These are phyloP conservation scores for Anneissia japonica DNA, from an alignment of 35 echinoderm and acorn worm species.

Conservation along the genomic window DNA sequence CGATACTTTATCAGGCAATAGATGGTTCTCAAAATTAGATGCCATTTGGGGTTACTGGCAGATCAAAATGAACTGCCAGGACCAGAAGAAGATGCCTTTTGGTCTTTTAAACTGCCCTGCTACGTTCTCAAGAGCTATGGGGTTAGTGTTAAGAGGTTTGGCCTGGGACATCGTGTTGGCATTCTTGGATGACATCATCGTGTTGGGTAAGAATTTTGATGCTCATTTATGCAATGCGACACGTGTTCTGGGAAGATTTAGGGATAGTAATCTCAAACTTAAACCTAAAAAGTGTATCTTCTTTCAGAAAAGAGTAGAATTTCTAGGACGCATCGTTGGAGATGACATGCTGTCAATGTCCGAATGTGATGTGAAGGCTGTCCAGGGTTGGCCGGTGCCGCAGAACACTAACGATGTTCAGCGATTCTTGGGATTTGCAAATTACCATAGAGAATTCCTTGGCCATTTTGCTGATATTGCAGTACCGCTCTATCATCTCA, in stretches of 20 bases:
- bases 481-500: too few relatives aligned
- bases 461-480: conserved; percentile 18
- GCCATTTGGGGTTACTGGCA: conserved; percentile 41
- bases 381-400: not conserved
- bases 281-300: conserved; percentile 44
- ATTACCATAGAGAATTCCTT: conserved; percentile 42
- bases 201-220: conserved; percentile 3
- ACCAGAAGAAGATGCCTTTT: conserved; percentile 52
- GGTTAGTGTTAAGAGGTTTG: not conserved
- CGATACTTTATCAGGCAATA: conserved; percentile 27
- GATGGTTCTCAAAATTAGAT: conserved; percentile 64
- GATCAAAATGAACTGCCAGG: not conserved
- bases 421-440: conserved; percentile 31
- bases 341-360: not conserved
- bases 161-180: not conserved
- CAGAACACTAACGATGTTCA: conserved; percentile 19
- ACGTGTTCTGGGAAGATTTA: conserved; percentile 7
- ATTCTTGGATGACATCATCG: conserved; percentile 32
- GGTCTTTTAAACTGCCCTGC: conserved; percentile 46
- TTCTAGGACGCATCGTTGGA: conserved; percentile 3
- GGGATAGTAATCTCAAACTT: conserved; percentile 10
- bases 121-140: conserved; percentile 23
- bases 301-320: conserved; percentile 45
- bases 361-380: not conserved
- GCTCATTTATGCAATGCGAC: conserved; percentile 12